Evolutionary conservation across 92 coral and sea anemone genomes (phyloP), one percentile per base, ranked within the genome.

Genomic region (Pocillopora meandrina): DNA sequence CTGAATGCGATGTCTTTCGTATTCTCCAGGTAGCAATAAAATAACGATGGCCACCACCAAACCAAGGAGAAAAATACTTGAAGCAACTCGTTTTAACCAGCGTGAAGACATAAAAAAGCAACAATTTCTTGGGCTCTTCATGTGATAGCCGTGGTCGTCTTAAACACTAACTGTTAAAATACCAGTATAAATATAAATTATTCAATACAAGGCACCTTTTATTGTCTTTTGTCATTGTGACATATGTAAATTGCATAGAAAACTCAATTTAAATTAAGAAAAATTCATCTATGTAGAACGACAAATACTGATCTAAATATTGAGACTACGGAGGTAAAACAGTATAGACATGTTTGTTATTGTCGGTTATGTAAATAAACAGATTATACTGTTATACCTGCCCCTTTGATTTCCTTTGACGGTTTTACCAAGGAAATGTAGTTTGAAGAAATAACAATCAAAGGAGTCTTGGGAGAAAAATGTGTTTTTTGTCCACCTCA

Each of bases 1-100:
- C 56, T 1, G 20, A 70, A 70, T 33, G 74, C 56, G 74, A 70
- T 33, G 12, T 68, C n/a, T 76, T 61, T 61, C 69, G 57, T 76
- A 55, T 34, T 76, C 57, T 19, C 80, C 68, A 5, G 80, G 68
- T 9, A 76, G 36, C 26, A 76, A 60, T 76, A 76, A 76, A 33
- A 76, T 33, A 56, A 76, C 18, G 20, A 76, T 76, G 20, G 80
- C 80, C 26, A 76, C 70, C 7, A 17, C 80, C 56, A 76, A 76
- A 61, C 68, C 80, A 60, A 60, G 5, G 2, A 76, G 17, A 9
- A 49, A 55, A 20, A 76, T 13, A 18, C 68, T 60, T 33, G 68
- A 34, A 21, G 56, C 70, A 33, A 76, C 70, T 34, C 80, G 69
- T 36, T 61, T 76, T 61, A 76, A 34, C 68, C 80, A 76, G 69